phyloP scores from a whole-genome alignment of 1,140 invertebrate genomes.

The Drosophila lowei region DNA sequence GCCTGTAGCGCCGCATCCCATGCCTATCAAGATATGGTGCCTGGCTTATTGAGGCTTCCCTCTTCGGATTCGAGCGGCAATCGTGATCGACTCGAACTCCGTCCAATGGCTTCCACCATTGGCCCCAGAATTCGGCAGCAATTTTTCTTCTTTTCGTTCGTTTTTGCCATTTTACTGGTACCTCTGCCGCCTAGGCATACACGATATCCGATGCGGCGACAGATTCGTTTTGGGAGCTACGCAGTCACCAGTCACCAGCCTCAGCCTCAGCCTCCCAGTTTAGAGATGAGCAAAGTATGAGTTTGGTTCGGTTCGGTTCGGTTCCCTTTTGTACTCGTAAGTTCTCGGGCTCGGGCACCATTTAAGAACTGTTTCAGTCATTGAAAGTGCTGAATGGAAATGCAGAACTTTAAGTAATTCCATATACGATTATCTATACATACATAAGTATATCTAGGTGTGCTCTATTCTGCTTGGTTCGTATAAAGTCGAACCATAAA shows the following conservation, averaged over 20 bases:
- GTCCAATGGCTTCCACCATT: slow-evolving; percentile 6
- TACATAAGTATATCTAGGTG: no score
- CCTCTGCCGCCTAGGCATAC: slow-evolving; percentile 10
- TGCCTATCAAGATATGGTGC: slow-evolving; percentile 63
- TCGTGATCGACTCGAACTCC: slow-evolving; percentile 62
- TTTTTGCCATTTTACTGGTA: background rate
- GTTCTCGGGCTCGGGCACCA: no score
- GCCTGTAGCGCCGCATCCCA: slow-evolving; percentile 71
- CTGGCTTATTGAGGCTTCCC: slow-evolving; percentile 32
- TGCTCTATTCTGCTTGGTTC: no score
- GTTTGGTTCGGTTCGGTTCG: no score
- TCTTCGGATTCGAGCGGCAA: slow-evolving; percentile 33
- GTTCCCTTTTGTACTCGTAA: no score
- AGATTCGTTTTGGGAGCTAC: slow-evolving; percentile 75
- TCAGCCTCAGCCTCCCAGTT: no score
- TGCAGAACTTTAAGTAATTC: background rate
- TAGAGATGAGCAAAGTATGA: slow-evolving; percentile 2
- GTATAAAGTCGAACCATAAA: no score
- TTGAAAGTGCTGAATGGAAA: no score
- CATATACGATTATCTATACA: no score
- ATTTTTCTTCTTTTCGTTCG: slow-evolving; percentile 19
- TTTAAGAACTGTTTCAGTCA: no score
- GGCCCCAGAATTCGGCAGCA: slow-evolving; percentile 63
- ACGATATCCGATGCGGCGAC: slow-evolving; percentile 64
- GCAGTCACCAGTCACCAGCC: slow-evolving; percentile 14